Evolutionary conservation across 2,888 invertebrate genomes (phyloP).

Genomic region (Eristalis intricaria): DNA sequence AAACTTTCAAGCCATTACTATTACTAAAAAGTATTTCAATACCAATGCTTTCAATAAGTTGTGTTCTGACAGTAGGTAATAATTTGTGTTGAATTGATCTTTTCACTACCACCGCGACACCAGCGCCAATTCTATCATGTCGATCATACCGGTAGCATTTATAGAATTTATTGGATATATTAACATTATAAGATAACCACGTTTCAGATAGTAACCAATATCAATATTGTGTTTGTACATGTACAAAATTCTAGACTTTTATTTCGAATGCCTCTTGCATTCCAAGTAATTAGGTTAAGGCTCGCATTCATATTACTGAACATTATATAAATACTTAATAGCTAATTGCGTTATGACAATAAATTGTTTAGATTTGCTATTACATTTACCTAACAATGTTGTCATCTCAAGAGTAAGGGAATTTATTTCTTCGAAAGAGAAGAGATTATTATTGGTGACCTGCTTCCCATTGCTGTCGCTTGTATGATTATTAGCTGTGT

Average conservation of each 20-base stretch:
- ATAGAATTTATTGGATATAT: background rate
- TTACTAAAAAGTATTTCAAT: background rate
- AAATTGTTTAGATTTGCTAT: background rate
- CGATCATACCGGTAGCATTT: background rate
- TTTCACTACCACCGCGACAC: background rate
- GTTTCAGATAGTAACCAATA: too few relatives aligned
- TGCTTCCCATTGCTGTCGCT: too few relatives aligned
- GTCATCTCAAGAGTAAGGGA: too few relatives aligned
- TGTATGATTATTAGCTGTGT: background rate
- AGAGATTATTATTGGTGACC: too few relatives aligned
- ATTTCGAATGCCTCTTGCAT: background rate
- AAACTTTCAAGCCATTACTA: background rate
- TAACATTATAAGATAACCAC: background rate
- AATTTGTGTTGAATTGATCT: background rate
- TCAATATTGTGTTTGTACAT: background rate
- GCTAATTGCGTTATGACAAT: background rate
- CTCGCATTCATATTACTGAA: background rate
- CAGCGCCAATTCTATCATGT: too few relatives aligned
- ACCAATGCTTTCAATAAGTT: too few relatives aligned
- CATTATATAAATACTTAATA: background rate
- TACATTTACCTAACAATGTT: too few relatives aligned
- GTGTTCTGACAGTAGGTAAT: too few relatives aligned
- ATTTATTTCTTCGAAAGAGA: too few relatives aligned
- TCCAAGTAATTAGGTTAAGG: background rate
- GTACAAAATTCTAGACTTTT: background rate